Conservation (phyloP, 1,140 invertebrate species). For the Delia radicum region DNA sequence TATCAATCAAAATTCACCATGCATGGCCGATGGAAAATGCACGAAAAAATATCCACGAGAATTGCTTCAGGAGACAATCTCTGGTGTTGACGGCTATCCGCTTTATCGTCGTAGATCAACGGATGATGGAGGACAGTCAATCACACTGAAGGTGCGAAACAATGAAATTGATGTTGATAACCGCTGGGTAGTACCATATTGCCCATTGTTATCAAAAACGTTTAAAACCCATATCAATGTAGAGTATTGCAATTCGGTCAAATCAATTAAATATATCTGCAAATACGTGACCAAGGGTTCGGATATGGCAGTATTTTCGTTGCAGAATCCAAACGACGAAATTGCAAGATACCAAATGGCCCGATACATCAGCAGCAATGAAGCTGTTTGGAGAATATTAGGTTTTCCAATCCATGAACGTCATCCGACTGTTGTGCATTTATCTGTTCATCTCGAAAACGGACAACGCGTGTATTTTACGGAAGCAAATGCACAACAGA, state of each 20-base stretch:
- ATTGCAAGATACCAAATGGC: conserved; percentile 37
- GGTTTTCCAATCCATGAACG: conserved; percentile 44
- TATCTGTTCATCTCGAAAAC: conserved; percentile 13
- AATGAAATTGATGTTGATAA: conserved; percentile 34
- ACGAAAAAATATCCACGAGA: conserved; percentile 37
- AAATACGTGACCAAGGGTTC: conserved; percentile 57
- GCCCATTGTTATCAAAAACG: conserved; percentile 33
- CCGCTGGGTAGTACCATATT: conserved; percentile 43
- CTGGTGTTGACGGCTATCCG: conserved; percentile 55
- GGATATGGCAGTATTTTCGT: conserved; percentile 42
- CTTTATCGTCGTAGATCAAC: conserved; percentile 50
- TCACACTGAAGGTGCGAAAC: conserved; percentile 25
- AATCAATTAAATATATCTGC: conserved; percentile 56
- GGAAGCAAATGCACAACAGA: conserved; percentile 19
- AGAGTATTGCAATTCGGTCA: conserved; percentile 47
- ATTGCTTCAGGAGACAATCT: conserved; percentile 32
- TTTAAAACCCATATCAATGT: conserved; percentile 45
- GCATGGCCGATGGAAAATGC: conserved; percentile 44
- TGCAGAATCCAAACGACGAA: conserved; percentile 40
- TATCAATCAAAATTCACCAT: conserved; percentile 40
- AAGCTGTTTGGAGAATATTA: conserved; percentile 56
- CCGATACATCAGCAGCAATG: conserved; percentile 57
- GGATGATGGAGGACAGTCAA: conserved; percentile 32
- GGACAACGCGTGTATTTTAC: conserved; percentile 22
- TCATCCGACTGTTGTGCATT: neutral